phyloP scores from a whole-genome alignment of 1,140 invertebrate species.

The Nasonia longicornis region DNA sequence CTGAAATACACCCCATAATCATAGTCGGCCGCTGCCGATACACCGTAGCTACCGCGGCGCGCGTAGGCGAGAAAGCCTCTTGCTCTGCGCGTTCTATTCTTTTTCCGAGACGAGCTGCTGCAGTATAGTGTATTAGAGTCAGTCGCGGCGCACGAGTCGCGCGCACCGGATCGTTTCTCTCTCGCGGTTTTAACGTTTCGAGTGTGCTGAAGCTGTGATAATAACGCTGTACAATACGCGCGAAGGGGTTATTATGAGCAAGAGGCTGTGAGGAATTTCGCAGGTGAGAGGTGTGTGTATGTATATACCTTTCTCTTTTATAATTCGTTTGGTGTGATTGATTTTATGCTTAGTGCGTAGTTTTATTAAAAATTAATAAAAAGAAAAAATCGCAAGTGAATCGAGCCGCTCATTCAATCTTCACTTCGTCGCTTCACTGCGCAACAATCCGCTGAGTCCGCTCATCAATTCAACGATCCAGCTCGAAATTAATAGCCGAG shows the following conservation, averaged over 20 bases:
- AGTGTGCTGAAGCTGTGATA: neutral
- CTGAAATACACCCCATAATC: too few relatives aligned
- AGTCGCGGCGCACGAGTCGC: conserved; percentile 14
- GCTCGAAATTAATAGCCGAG: neutral
- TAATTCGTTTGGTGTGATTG: too few relatives aligned
- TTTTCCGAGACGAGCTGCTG: neutral
- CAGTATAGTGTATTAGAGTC: neutral
- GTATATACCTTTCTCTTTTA: too few relatives aligned
- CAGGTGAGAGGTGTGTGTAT: neutral
- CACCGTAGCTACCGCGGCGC: neutral
- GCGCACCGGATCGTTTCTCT: neutral
- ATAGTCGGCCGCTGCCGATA: too few relatives aligned
- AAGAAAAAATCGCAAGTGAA: too few relatives aligned
- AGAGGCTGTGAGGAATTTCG: neutral
- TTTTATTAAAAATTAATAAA: too few relatives aligned
- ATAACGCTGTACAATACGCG: neutral
- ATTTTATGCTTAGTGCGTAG: too few relatives aligned
- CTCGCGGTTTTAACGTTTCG: neutral
- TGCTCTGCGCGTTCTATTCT: neutral
- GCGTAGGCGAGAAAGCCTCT: neutral
- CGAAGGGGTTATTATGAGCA: too few relatives aligned
- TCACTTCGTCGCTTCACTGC: too few relatives aligned
- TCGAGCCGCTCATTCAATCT: too few relatives aligned
- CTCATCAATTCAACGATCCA: neutral
- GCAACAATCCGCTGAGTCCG: neutral